Evolutionary conservation across 2,888 invertebrate species (phyloP), one percentile per base, ranked within the genome.

Genomic region (Pachymerium ferrugineum): DNA sequence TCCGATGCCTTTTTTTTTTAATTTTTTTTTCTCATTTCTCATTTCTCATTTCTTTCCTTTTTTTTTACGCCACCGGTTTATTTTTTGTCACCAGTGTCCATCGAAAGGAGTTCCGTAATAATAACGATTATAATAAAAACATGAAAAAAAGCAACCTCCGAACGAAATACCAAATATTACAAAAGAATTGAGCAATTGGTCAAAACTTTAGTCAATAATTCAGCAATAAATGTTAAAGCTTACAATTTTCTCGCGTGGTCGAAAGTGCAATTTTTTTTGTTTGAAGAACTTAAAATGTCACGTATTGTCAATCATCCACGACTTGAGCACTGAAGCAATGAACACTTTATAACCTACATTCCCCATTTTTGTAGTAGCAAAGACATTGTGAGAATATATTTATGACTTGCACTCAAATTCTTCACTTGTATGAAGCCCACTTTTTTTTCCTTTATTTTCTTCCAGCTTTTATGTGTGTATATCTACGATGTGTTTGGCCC

Each of bases 311-410:
- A 54, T 54, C 54, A 54, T 54, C 54, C 54, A 14, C 14, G 54
- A 54, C 54, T 54, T 14, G 54, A 54, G 54, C 54, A 25, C 54
- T 22, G 54, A 54, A 54, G 54, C 54, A 54, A 54, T 54, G 54
- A 54, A 54, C 54, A 54, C 28, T 54, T 54, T 28, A 54, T 54
- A 54, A 54, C 54, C 54, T 25, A 25, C 28, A 28, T 54, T 22
- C 54, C 25, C 54, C 28, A 54, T 54, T 54, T 54, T 25, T 54
- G 54, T 25, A 12, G 25, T 6, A 22, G 22, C 8, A 14, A 54
- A 54, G 54, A 54, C 54, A 54, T 54, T 54, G 54, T 54, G 54
- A 54, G 54, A 54, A 54, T 54, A 54, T 54, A 54, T 54, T 54
- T 54, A 54, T 54, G 54, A 25, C 54, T 54, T 54, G 54, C 54